A percentile compares a stretch with the other conserved stretches of the same genome.
phyloP scores from a whole-genome alignment of 2,797 vertebrate species.

The Menidia menidia region DNA sequence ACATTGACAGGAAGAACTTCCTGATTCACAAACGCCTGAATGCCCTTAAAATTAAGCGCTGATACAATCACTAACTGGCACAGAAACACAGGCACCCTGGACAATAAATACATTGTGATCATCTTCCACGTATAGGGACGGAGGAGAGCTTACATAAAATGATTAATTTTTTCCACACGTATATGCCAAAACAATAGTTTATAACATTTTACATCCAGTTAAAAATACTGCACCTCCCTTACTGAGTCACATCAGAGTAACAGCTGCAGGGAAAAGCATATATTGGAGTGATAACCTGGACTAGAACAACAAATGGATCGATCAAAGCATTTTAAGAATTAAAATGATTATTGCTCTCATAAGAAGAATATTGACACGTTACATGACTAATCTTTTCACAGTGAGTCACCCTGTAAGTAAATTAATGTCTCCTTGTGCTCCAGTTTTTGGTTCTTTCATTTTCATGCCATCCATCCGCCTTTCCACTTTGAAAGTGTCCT shows the following conservation, averaged over 20 bases:
- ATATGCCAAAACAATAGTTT: background rate
- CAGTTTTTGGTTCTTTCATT: conserved; percentile 4
- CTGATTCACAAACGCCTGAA: conserved; percentile 33
- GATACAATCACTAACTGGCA: conserved; percentile 11
- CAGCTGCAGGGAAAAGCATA: conserved; percentile 4
- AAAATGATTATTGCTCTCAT: background rate
- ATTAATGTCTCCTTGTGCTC: background rate
- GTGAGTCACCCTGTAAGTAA: background rate
- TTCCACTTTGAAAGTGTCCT: conserved; percentile 30
- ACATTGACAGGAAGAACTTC: conserved; percentile 37
- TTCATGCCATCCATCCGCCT: background rate
- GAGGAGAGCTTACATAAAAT: background rate
- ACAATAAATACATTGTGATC: conserved; percentile 1
- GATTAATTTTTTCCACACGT: background rate
- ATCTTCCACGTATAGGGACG: background rate
- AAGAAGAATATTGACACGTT: conserved; percentile 3
- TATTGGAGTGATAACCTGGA: background rate
- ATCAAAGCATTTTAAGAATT: no score
- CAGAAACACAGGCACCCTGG: conserved; percentile 1
- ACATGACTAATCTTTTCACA: conserved; percentile 3
- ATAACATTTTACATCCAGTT: background rate
- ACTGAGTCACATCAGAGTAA: conserved; percentile 1
- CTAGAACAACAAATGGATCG: background rate
- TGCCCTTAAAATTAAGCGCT: conserved; percentile 14
- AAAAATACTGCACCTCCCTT: background rate